These are phyloP conservation scores for Ephialtes manifestator DNA, from an alignment of 2,888 invertebrate genomes.

Conservation along the genomic window DNA sequence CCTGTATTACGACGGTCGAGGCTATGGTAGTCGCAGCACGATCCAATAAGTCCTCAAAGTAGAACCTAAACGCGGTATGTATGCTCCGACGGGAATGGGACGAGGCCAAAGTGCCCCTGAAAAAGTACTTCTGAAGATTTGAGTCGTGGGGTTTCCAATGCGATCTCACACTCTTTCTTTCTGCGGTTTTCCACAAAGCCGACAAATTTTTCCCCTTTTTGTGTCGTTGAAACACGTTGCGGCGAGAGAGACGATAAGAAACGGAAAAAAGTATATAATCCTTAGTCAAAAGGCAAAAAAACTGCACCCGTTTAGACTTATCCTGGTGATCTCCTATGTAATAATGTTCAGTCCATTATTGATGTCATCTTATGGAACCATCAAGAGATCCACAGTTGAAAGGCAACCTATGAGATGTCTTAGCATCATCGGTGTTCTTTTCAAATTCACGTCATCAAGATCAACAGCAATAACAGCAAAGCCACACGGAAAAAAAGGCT, in stretches of 20 bases:
- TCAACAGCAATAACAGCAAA: no score
- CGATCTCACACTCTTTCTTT: slow-evolving; percentile 32
- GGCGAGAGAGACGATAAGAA: slow-evolving; percentile 3
- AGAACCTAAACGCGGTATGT: slow-evolving; percentile 7
- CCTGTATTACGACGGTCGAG: slow-evolving; percentile 13
- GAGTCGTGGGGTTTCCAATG: slow-evolving; percentile 4
- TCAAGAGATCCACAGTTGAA: no score
- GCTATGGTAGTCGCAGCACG: slow-evolving; percentile 39
- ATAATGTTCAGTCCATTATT: not conserved
- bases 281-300: slow-evolving; percentile 13
- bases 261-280: slow-evolving; percentile 25
- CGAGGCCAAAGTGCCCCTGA: slow-evolving; percentile 55
- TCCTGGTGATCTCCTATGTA: not conserved
- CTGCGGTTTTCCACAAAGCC: slow-evolving; percentile 62
- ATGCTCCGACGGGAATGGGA: slow-evolving; percentile 31
- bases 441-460: no score
- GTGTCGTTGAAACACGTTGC: not conserved
- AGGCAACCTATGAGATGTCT: no score
- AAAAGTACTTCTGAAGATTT: slow-evolving; percentile 39
- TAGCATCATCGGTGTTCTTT: no score
- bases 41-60: slow-evolving; percentile 69
- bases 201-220: slow-evolving; percentile 31
- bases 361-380: not conserved
- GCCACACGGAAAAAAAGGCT: no score
- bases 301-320: slow-evolving; percentile 32